Evolutionary conservation across 1,140 invertebrate species (phyloP).

Genomic region (Platorchestia sp.): DNA sequence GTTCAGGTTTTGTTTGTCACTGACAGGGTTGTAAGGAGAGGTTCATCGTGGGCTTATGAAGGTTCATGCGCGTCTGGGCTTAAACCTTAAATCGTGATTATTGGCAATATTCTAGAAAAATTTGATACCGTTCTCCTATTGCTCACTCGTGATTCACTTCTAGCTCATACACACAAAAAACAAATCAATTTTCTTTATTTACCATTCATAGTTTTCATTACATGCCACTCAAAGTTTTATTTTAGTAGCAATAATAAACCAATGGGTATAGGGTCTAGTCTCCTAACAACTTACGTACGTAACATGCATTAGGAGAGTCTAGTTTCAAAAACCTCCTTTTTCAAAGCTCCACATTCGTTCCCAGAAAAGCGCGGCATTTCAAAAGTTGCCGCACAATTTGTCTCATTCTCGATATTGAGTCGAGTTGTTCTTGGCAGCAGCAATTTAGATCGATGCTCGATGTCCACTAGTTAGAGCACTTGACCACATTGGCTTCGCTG

Average conservation of each 20-base stretch:
- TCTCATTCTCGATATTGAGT: neutral
- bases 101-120: neutral
- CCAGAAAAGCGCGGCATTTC: neutral
- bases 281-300: too few species aligned
- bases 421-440: neutral
- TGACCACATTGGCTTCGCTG: neutral
- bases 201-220: neutral
- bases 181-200: neutral
- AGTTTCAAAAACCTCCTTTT: neutral
- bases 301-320: too few species aligned
- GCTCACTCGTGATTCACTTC: neutral
- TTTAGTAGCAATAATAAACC: neutral
- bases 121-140: neutral
- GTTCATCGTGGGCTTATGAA: too few species aligned
- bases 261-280: neutral
- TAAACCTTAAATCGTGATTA: too few species aligned
- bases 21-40: neutral
- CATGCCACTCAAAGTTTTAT: neutral
- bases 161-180: too few species aligned
- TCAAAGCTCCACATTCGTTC: neutral
- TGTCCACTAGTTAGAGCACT: neutral
- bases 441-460: neutral
- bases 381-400: neutral
- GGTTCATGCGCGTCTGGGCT: too few species aligned
- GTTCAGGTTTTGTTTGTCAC: neutral